phyloP scores from a whole-genome alignment of 2,797 vertebrate species.

The Pangasius mekongensis region DNA sequence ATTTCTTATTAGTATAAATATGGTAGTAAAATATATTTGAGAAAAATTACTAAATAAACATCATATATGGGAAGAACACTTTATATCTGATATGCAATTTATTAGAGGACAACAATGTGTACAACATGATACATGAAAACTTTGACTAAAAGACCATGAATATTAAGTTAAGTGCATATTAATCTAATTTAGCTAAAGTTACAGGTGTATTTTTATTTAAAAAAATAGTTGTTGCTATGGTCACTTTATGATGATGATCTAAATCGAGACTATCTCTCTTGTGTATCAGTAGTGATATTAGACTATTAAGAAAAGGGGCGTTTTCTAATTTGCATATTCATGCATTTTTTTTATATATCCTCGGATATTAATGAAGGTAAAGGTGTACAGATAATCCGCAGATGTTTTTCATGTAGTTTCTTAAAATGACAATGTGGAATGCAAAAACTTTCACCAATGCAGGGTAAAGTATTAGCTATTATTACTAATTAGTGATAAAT shows the following conservation, averaged over 20 bases:
- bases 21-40: not conserved
- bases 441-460: not conserved
- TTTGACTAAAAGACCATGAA: not conserved
- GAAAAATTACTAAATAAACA: not conserved
- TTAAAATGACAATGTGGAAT: not conserved
- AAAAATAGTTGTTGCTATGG: not conserved
- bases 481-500: not conserved
- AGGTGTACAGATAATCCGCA: not conserved
- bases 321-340: not conserved
- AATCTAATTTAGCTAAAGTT: not conserved
- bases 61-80: not conserved
- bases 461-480: no score
- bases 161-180: not conserved
- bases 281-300: not conserved
- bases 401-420: not conserved
- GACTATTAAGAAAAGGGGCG: not conserved
- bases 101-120: not conserved
- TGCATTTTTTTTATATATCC: not conserved
- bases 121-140: not conserved
- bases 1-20: not conserved
- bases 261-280: not conserved
- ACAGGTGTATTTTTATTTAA: not conserved
- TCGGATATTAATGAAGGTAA: not conserved
- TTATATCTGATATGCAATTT: not conserved
- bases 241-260: not conserved